These are phyloP conservation scores for Aphidoletes aphidimyza DNA, from an alignment of 2,888 invertebrate genomes.

Conservation along the genomic window DNA sequence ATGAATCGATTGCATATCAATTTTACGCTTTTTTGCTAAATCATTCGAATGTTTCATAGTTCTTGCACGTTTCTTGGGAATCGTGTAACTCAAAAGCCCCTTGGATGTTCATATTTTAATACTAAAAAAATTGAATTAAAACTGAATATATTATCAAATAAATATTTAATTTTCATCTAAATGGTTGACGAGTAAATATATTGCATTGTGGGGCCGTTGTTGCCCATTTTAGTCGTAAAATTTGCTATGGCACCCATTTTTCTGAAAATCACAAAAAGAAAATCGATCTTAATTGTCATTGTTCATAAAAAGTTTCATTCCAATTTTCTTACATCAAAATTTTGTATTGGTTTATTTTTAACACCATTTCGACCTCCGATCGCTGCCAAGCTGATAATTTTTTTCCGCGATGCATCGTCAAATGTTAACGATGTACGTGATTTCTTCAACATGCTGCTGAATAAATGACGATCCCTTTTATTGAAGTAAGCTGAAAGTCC, in stretches of 20 bases:
- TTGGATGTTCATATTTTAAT: too few species aligned
- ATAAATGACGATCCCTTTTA: slow-evolving; percentile 58
- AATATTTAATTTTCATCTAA: not conserved
- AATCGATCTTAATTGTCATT: not conserved
- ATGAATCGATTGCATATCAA: too few species aligned
- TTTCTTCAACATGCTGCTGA: slow-evolving; percentile 60
- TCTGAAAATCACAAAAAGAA: slow-evolving; percentile 55
- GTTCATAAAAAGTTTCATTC: not conserved
- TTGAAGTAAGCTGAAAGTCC: slow-evolving; percentile 56
- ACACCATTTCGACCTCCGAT: not conserved
- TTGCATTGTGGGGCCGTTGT: not conserved
- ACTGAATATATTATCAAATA: too few species aligned
- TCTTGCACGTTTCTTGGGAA: too few species aligned
- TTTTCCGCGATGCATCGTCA: slow-evolving; percentile 56
- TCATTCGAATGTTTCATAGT: too few species aligned
- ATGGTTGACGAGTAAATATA: not conserved
- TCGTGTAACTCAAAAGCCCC: too few species aligned
- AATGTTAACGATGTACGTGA: slow-evolving; percentile 58
- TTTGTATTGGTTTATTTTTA: not conserved
- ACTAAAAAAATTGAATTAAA: too few species aligned
- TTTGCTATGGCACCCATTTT: slow-evolving; percentile 58
- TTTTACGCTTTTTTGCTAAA: too few species aligned
- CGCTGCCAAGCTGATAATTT: slow-evolving; percentile 55
- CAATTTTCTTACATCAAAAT: not conserved
- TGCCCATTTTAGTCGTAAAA: slow-evolving; percentile 52